These are phyloP conservation scores for Anser cygnoides DNA, from an alignment of 2,113 vertebrate species.

Conservation along the genomic window DNA sequence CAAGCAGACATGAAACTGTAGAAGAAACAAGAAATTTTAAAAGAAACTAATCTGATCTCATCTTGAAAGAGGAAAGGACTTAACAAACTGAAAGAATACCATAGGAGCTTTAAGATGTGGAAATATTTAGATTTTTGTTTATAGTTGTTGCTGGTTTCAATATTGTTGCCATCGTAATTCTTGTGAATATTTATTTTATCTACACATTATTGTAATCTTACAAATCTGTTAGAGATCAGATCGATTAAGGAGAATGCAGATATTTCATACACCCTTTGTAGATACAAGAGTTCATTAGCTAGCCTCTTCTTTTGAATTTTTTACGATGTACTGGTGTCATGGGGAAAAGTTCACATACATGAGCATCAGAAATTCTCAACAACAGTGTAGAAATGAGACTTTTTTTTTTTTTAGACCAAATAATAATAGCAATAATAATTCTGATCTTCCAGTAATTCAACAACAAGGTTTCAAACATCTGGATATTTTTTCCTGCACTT, in stretches of 20 bases:
- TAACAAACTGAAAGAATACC: not conserved
- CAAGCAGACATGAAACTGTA: not conserved
- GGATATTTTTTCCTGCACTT: not conserved
- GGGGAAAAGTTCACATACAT: not conserved
- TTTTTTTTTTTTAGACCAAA: not conserved
- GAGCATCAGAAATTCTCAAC: not conserved
- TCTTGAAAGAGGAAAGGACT: slow-evolving; percentile 3
- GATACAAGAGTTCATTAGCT: not conserved
- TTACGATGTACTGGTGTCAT: not conserved
- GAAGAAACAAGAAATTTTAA: not conserved
- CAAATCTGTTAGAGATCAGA: not conserved
- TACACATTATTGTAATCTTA: not conserved
- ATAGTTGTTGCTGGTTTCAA: not conserved
- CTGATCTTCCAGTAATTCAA: not conserved
- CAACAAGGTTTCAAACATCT: not conserved
- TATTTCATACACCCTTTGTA: not conserved
- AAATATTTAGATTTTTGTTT: not conserved
- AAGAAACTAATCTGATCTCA: not conserved
- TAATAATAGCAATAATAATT: not conserved
- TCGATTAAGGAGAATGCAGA: not conserved
- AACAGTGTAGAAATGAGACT: not conserved
- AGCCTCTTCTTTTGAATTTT: not conserved
- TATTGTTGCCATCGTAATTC: not conserved
- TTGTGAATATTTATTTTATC: not conserved
- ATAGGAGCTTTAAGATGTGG: not conserved